These are phyloP conservation scores for Aurelia sp. DNA, from an alignment of 30 jellyfish, hydroid and myxozoan genomes.

Conservation along the genomic window DNA sequence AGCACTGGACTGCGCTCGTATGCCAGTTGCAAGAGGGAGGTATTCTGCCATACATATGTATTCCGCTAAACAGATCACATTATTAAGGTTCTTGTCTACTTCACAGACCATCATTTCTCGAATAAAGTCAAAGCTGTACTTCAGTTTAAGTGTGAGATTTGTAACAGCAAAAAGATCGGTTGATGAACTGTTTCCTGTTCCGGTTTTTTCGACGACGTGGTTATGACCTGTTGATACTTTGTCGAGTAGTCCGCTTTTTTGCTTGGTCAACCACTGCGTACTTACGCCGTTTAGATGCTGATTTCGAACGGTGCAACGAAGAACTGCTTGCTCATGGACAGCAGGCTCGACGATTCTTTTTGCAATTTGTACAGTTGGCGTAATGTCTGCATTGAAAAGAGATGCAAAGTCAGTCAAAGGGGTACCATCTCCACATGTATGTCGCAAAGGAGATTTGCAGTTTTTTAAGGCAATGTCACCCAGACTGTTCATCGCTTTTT, in stretches of 20 bases:
- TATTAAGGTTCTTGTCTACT: not conserved
- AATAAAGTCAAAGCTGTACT: slow-evolving; percentile 45
- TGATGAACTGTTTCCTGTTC: not conserved
- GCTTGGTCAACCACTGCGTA: slow-evolving; percentile 8
- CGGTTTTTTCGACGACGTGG: slow-evolving; percentile 12
- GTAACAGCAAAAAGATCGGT: slow-evolving; percentile 3
- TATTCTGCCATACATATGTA: slow-evolving; percentile 39
- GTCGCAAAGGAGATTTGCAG: no score
- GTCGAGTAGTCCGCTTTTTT: not conserved
- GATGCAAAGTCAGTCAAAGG: no score
- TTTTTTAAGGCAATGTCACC: no score
- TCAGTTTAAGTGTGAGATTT: not conserved
- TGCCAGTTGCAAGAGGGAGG: not conserved
- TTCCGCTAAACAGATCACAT: slow-evolving; percentile 28
- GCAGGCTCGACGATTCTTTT: slow-evolving; percentile 15
- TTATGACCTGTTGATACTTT: slow-evolving; percentile 30
- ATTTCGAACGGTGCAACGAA: slow-evolving; percentile 25
- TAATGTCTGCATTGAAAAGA: slow-evolving; percentile 9
- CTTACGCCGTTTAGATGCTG: slow-evolving; percentile 13
- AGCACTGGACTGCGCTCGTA: not conserved
- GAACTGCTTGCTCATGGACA: slow-evolving; percentile 2
- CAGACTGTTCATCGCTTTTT: no score
- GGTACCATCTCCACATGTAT: no score
- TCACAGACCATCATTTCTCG: slow-evolving; percentile 41
- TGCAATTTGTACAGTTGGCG: not conserved